Percentiles rank a stretch among this genome's conserved stretches.
Conservation (phyloP, 1,140 invertebrate species). For the Caenorhabditis tropicalis region DNA sequence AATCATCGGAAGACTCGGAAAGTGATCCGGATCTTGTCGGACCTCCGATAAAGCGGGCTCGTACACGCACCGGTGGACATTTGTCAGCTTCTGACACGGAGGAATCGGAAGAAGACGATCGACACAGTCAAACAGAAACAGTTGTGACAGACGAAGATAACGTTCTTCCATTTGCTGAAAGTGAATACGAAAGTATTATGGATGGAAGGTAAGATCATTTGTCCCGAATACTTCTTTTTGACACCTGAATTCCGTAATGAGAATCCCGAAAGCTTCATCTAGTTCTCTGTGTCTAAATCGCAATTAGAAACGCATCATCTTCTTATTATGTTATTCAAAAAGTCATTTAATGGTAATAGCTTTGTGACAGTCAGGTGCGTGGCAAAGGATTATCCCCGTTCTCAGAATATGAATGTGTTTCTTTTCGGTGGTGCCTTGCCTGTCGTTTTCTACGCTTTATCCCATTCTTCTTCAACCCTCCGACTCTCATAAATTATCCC, state of each 20-base stretch:
- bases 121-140: slow-evolving; percentile 27
- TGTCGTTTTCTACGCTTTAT: not conserved
- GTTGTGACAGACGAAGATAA: slow-evolving; percentile 26
- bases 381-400: slow-evolving; percentile 19
- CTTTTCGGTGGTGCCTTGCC: not conserved
- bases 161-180: slow-evolving; percentile 51
- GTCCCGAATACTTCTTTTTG: no score
- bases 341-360: slow-evolving; percentile 19
- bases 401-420: slow-evolving; percentile 35
- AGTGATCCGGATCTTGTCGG: slow-evolving; percentile 45
- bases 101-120: slow-evolving; percentile 44
- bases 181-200: slow-evolving; percentile 54
- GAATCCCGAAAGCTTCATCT: not conserved
- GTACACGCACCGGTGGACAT: slow-evolving; percentile 3
- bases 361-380: slow-evolving; percentile 33
- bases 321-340: slow-evolving; percentile 36
- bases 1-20: slow-evolving; percentile 49
- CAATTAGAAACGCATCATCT: slow-evolving; percentile 38
- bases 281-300: not conserved
- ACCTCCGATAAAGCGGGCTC: slow-evolving; percentile 43
- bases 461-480: not conserved
- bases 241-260: not conserved
- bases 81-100: not conserved
- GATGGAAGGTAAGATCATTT: slow-evolving; percentile 48
- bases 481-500: not conserved